Evolutionary conservation across 1,140 invertebrate species (phyloP), one percentile per base, ranked within the genome.

Genomic region (Drosophila auraria): DNA sequence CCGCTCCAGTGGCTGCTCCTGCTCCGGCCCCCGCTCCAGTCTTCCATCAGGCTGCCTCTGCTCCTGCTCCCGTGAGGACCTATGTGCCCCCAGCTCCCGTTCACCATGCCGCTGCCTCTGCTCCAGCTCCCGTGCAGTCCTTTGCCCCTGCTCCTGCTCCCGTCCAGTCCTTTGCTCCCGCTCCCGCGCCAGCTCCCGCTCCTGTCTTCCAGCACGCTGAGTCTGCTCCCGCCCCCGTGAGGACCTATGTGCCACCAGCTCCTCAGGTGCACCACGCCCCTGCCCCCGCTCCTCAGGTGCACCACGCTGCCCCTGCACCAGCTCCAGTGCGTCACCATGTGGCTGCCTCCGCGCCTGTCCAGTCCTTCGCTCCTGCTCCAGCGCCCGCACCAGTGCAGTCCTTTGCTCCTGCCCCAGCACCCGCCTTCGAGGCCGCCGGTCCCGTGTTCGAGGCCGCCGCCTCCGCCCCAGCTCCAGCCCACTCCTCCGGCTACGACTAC

Each of bases 401-500:
- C 36, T 73, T 74, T 20, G 71, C 38, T 11, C 76, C 87, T 9
- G 79, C 83, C 1, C 71, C 83, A 2, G 83, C 83, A 61, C 61
- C 61, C 2, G 59, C 73, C 15, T 82, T 79, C 61, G 78, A 81
- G 47, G 62, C 66, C 42, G 3, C 64, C 61, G 33, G 73, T 25
- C 9, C 62, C 20, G 63, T 20, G 7, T 86, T 68, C 54, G 84
- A 87, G 30, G 78, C 64, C 30, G 82, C 78, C n/a, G 86, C 86
- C 2, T 90, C 86, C 6, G 74, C 78, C 15, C 71, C 72, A 20
- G 77, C 69, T 25, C 53, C 63, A 3, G 49, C 60, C 33, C 53
- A 5, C 27, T 51, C 20, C 33, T 59, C 77, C 44, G 84, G 86
- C 14, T 91, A 91, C 60, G 80, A 82, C 33, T 82, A 83, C 42